Evolutionary conservation across 1,140 invertebrate genomes (phyloP), one percentile per base, ranked within the genome.

Genomic region (Achroia grisella): DNA sequence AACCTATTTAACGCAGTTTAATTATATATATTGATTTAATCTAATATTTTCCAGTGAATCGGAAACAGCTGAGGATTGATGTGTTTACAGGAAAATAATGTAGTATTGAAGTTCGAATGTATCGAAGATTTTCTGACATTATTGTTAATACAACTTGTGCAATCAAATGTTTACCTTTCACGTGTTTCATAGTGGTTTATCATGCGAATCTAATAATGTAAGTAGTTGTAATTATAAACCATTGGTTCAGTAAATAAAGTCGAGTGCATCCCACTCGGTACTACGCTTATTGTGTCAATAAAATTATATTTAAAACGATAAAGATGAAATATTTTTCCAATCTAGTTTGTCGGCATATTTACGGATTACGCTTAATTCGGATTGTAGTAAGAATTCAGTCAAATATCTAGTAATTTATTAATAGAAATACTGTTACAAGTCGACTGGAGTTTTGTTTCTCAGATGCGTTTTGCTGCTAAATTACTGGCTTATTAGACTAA

Each of bases 291-390:
- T 65, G 56, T 64, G 58, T 72, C 69, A 62, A 71, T 71, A 56
- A 66, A 39, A 14, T 31, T 50, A 48, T 49, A 63, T 56, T 55
- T 51, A 60, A 55, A 64, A 49, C 49, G 28, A 44, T 59, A 56
- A 48, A 53, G 48, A 60, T 46, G 44, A 65, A 63, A 64, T 75
- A 75, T 75, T 71, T 76, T 76, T 77, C 71, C 71, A 71, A 66
- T 68, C 48, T 71, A 71, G 60, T 56, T 55, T 49, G 56, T 65
- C 56, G 59, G 59, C 59, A 61, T 56, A 60, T 66, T 65, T 69
- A 76, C 58, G 62, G 61, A n/a, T n/a, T n/a, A n/a, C n/a, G n/a
- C n/a, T n/a, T n/a, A n/a, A n/a, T n/a, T n/a, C n/a, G n/a, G n/a
- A n/a, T n/a, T n/a, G n/a, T n/a, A n/a, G n/a, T n/a, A n/a, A n/a